Evolutionary conservation across 2,797 vertebrate species (phyloP).

Genomic region (Siniperca obscura): DNA sequence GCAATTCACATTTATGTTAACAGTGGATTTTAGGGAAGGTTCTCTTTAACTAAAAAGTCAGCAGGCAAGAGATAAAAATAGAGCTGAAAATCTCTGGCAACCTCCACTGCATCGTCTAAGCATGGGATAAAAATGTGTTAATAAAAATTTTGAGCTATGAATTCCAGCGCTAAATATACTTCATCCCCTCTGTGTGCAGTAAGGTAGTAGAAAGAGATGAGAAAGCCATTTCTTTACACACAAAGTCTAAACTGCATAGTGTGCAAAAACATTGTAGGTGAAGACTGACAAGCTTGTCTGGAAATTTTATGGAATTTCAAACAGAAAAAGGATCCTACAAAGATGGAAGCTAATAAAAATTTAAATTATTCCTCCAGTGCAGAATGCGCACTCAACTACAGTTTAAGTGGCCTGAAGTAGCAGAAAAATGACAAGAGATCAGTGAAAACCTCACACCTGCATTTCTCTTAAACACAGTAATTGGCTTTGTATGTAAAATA

Average conservation of each 20-base stretch:
- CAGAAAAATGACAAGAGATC: conserved; percentile 26
- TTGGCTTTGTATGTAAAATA: conserved; percentile 18
- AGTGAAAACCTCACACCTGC: conserved; percentile 30
- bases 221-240: conserved; percentile 54
- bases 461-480: conserved; percentile 26
- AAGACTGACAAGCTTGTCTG: conserved; percentile 53
- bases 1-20: conserved; percentile 46
- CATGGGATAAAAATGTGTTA: conserved; percentile 40
- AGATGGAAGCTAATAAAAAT: conserved; percentile 54
- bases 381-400: conserved; percentile 42
- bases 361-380: conserved; percentile 49
- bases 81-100: conserved; percentile 39
- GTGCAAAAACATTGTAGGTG: conserved; percentile 57
- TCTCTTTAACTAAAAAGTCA: conserved; percentile 43
- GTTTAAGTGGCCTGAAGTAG: conserved; percentile 31
- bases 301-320: conserved; percentile 58
- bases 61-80: conserved; percentile 45
- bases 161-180: conserved; percentile 42
- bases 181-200: conserved; percentile 30
- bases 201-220: conserved; percentile 30
- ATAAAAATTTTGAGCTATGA: conserved; percentile 49
- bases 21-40: conserved; percentile 25
- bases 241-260: conserved; percentile 54
- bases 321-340: conserved; percentile 36
- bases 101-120: conserved; percentile 22